Percentiles rank a stretch among this genome's conserved stretches.
phyloP scores from a whole-genome alignment of 2,888 invertebrate species.

The Resseliella maxima region DNA sequence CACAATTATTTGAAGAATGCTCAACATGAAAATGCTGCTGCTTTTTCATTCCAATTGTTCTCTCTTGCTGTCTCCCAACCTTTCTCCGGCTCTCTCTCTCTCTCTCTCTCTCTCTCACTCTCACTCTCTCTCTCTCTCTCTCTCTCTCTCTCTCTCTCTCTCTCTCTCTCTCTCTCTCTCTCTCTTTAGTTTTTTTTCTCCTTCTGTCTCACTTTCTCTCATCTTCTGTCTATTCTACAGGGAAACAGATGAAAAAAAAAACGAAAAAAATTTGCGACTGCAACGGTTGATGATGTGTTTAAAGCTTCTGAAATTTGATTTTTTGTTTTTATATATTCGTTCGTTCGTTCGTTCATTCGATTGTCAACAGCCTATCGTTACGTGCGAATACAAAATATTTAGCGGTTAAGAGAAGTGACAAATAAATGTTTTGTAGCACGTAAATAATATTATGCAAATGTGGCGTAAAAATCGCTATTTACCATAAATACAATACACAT shows the following conservation, averaged over 20 bases:
- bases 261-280: not conserved
- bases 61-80: not conserved
- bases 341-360: too few relatives aligned
- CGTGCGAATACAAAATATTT: slow-evolving; percentile 17
- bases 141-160: not conserved
- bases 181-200: too few relatives aligned
- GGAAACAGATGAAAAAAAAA: not conserved
- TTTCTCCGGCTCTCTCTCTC: too few relatives aligned
- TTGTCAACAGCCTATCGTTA: not conserved
- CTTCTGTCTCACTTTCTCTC: too few relatives aligned
- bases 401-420: not conserved
- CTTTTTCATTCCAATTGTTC: slow-evolving; percentile 25
- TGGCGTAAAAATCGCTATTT: not conserved
- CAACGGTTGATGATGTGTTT: not conserved
- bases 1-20: slow-evolving; percentile 44
- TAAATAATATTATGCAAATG: slow-evolving; percentile 51
- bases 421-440: slow-evolving; percentile 21
- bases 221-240: too few relatives aligned
- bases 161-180: too few relatives aligned
- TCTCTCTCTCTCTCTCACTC: not conserved
- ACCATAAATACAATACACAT: slow-evolving; percentile 28
- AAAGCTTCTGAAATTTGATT: not conserved
- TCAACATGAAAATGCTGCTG: not conserved
- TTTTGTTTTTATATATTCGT: not conserved
- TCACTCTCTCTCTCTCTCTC: not conserved